Percentiles rank a stretch among this genome's conserved stretches.
These are phyloP conservation scores for Dascillus cervinus DNA, from an alignment of 2,888 invertebrate species.

Conservation along the genomic window DNA sequence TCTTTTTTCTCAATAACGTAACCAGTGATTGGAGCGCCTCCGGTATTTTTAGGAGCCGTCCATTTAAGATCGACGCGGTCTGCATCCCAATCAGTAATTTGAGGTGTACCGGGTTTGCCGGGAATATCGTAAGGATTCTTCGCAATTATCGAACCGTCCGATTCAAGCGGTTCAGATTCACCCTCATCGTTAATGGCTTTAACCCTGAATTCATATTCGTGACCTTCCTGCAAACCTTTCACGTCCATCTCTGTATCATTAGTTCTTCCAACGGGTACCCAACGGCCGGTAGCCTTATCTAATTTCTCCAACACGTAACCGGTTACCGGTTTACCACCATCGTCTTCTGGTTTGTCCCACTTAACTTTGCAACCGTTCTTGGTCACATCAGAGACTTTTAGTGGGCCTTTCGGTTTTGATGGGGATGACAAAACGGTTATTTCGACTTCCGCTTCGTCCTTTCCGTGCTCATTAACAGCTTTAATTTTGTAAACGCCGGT, in stretches of 20 bases:
- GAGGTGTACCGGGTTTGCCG: conserved; percentile 80
- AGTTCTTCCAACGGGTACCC: conserved; percentile 88
- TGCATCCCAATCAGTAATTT: conserved; percentile 82
- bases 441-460: conserved; percentile 90
- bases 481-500: conserved; percentile 85
- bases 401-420: conserved; percentile 79
- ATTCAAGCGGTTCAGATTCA: conserved; percentile 88
- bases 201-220: conserved; percentile 91
- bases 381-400: conserved; percentile 81
- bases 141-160: conserved; percentile 79
- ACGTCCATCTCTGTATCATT: conserved; percentile 83
- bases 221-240: conserved; percentile 81
- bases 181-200: conserved; percentile 92
- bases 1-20: conserved; percentile 87
- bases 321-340: conserved; percentile 89
- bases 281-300: conserved; percentile 84
- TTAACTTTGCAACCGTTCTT: conserved; percentile 84
- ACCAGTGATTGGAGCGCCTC: conserved; percentile 74
- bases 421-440: conserved; percentile 84
- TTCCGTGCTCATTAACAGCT: conserved; percentile 86
- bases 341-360: conserved; percentile 92
- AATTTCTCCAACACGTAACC: conserved; percentile 91
- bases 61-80: conserved; percentile 81
- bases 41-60: conserved; percentile 69
- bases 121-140: conserved; percentile 94